These are phyloP conservation scores for Tachuris rubrigastra DNA, from an alignment of 2,113 vertebrate species.

Conservation along the genomic window DNA sequence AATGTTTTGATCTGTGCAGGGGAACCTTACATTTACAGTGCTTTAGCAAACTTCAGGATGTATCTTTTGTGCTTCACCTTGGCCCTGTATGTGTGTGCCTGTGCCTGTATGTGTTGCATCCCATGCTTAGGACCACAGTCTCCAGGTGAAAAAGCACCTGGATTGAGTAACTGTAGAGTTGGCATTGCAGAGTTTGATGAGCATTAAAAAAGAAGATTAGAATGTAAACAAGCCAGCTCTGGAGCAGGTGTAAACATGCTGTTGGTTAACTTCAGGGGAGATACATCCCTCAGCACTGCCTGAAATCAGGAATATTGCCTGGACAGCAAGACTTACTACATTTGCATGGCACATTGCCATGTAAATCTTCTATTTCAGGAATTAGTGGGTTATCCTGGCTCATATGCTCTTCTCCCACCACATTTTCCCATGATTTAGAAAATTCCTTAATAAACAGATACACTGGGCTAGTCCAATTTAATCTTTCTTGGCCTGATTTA, in stretches of 20 bases:
- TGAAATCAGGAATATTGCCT: background rate
- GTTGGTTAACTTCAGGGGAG: background rate
- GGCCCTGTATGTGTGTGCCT: background rate
- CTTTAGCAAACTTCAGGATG: background rate
- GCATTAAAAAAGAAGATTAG: background rate
- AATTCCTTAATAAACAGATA: background rate
- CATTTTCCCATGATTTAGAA: background rate
- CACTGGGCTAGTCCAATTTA: background rate
- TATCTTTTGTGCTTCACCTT: background rate
- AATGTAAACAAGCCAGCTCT: background rate
- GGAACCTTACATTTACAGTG: background rate
- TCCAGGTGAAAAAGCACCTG: background rate
- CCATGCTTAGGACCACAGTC: background rate
- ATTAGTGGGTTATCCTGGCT: background rate
- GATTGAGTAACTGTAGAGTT: background rate
- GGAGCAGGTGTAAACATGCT: background rate
- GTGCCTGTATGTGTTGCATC: background rate
- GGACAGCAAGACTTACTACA: background rate
- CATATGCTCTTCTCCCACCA: background rate
- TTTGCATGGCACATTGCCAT: background rate
- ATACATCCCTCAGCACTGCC: rapidly evolving
- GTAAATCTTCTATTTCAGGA: background rate
- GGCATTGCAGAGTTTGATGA: background rate
- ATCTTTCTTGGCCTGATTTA: background rate
- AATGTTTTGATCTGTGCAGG: background rate